Evolutionary conservation across 53 echinoderm and acorn worm genomes (phyloP).

Genomic region (Holothuria scabra): DNA sequence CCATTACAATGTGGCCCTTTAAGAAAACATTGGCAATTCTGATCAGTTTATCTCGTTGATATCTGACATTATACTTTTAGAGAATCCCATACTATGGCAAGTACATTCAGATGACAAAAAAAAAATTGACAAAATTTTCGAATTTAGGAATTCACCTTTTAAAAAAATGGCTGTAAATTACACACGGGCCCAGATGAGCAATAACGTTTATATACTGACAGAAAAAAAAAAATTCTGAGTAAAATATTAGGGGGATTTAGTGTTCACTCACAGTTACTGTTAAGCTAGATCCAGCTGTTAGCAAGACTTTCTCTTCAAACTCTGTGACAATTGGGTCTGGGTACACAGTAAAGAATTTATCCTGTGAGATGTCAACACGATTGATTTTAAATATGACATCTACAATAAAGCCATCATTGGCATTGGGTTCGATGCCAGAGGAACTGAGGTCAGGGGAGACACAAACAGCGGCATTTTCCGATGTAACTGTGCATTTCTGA

Average conservation of each 20-base stretch:
- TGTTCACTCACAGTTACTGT: neutral
- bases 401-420: neutral
- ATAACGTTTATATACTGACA: neutral
- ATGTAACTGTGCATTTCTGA: conserved; percentile 11
- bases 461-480: neutral
- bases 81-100: no score
- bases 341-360: conserved; percentile 55
- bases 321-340: conserved; percentile 59
- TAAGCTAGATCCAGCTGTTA: neutral
- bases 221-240: neutral
- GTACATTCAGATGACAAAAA: no score
- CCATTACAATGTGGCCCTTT: no score
- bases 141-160: no score
- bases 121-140: no score
- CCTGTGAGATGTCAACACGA: neutral
- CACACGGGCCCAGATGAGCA: neutral
- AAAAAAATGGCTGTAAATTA: no score
- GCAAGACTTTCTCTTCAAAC: conserved; percentile 40
- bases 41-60: no score
- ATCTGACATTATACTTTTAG: no score
- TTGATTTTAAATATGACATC: conserved; percentile 6
- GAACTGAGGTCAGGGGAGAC: conserved; percentile 17
- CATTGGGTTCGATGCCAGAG: neutral
- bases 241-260: neutral
- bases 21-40: no score